A percentile compares a stretch with the other conserved stretches of the same genome.
phyloP scores from a whole-genome alignment of 2,113 vertebrate species.

The Potamarius usumacintae region DNA sequence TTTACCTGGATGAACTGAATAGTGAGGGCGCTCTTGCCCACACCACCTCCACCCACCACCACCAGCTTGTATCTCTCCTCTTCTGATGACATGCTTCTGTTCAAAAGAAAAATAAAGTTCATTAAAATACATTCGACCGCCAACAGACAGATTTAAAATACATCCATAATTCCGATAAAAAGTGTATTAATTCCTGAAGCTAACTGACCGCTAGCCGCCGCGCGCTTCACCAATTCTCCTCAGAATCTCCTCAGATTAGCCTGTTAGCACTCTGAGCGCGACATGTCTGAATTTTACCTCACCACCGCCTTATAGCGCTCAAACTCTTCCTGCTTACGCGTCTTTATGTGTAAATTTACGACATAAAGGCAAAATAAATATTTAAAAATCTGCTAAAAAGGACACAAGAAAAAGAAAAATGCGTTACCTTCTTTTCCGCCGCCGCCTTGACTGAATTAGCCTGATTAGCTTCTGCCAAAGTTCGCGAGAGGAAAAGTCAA shows the following conservation, averaged over 20 bases:
- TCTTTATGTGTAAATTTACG: background rate
- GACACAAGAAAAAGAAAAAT: background rate
- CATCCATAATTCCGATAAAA: too few relatives aligned
- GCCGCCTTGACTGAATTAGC: constrained; percentile 52
- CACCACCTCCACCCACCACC: constrained; percentile 91
- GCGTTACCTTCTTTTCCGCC: constrained; percentile 52
- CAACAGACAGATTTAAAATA: background rate
- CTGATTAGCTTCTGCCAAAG: constrained; percentile 44
- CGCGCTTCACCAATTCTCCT: background rate
- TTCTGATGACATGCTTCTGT: constrained; percentile 67
- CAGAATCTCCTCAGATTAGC: constrained; percentile 14
- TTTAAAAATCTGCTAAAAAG: background rate
- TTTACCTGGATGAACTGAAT: constrained; percentile 95
- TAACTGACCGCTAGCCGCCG: background rate
- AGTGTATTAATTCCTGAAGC: background rate
- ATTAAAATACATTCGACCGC: background rate
- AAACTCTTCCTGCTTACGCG: background rate
- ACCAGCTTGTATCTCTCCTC: constrained; percentile 90
- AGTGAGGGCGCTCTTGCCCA: constrained; percentile 90
- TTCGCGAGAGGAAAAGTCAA: constrained; percentile 44
- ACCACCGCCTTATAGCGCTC: background rate
- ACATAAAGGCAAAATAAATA: background rate
- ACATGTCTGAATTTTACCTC: constrained; percentile 5
- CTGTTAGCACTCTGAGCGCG: constrained; percentile 1
- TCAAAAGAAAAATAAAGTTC: background rate